These are phyloP conservation scores for Aptenodytes patagonicus DNA, from an alignment of 2,113 vertebrate species.

Conservation along the genomic window DNA sequence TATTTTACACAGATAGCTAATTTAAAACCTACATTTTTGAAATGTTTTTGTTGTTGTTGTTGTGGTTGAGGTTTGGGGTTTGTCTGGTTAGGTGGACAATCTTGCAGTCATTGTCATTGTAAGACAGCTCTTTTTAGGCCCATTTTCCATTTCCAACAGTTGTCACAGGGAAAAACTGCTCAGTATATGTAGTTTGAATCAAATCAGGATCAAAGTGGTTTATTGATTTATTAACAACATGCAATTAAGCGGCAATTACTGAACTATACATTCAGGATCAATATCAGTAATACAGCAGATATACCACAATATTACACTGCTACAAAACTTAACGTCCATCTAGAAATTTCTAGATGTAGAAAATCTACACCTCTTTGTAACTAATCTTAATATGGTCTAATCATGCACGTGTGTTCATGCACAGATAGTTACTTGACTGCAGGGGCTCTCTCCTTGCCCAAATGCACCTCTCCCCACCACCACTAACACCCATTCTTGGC, in stretches of 20 bases:
- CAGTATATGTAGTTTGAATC: neutral
- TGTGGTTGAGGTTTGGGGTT: neutral
- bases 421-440: fast-evolving
- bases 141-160: neutral
- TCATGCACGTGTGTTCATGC: fast-evolving
- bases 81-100: neutral
- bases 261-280: neutral
- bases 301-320: neutral
- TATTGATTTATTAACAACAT: neutral
- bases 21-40: neutral
- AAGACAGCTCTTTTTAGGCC: neutral
- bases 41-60: neutral
- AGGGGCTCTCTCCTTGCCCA: fast-evolving
- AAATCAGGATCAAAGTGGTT: neutral
- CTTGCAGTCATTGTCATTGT: neutral
- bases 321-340: neutral
- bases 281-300: neutral
- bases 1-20: neutral
- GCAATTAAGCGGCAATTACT: neutral
- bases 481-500: neutral
- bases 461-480: neutral
- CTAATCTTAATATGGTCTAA: neutral
- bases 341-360: neutral
- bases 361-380: neutral
- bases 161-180: neutral